phyloP scores from a whole-genome alignment of 2,888 invertebrate genomes.

The Calliopum simillimum region DNA sequence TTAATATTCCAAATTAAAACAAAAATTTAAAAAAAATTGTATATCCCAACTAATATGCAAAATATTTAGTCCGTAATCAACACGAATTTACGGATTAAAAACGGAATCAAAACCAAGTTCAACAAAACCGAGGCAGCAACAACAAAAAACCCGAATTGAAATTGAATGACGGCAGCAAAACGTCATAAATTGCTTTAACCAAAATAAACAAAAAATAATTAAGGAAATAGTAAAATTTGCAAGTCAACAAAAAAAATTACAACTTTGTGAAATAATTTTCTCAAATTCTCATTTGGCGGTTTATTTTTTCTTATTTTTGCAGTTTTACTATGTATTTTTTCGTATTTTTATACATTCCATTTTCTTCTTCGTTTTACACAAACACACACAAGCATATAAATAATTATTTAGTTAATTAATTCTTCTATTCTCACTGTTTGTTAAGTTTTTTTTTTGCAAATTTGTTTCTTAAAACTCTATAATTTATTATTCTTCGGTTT shows the following conservation, averaged over 20 bases:
- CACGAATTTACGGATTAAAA: too few species aligned
- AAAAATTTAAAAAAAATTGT: too few species aligned
- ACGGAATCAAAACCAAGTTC: too few species aligned
- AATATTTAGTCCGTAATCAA: too few species aligned
- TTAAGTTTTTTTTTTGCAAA: conserved; percentile 2
- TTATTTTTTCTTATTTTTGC: not conserved
- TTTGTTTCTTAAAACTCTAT: not conserved
- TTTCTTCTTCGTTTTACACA: not conserved
- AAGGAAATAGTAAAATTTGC: too few species aligned
- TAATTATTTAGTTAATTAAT: not conserved
- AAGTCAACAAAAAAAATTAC: too few species aligned
- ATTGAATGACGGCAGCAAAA: not conserved
- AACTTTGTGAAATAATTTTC: not conserved
- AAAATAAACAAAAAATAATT: too few species aligned
- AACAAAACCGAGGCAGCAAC: too few species aligned
- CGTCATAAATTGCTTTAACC: not conserved
- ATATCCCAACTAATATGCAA: too few species aligned
- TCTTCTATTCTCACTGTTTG: not conserved
- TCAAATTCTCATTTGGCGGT: conserved; percentile 26
- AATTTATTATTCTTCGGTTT: not conserved
- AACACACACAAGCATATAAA: not conserved
- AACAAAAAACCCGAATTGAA: too few species aligned
- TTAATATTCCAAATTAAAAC: too few species aligned
- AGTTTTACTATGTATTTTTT: not conserved
- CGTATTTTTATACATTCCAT: not conserved